Conservation (phyloP, 2,888 invertebrate genomes). For the Gari tellinella region DNA sequence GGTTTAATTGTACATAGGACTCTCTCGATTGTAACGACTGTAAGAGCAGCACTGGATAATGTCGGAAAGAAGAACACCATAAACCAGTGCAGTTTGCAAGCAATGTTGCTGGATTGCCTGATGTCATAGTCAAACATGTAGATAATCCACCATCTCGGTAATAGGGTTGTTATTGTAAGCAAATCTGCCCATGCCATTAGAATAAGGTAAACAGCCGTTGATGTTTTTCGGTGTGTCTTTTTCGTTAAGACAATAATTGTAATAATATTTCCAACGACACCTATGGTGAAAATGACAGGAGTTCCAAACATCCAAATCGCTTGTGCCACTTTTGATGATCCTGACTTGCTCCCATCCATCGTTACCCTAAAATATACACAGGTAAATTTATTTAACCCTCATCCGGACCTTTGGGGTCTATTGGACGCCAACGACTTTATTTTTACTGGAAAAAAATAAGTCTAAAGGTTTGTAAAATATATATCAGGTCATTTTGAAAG, state of each 20-base stretch:
- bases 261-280: conserved; percentile 4
- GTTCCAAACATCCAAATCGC: conserved; percentile 17
- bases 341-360: conserved; percentile 11
- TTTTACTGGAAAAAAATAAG: too few species aligned
- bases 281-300: conserved; percentile 6
- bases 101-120: neutral
- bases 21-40: conserved; percentile 2
- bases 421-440: too few species aligned
- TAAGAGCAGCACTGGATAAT: neutral
- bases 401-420: too few species aligned
- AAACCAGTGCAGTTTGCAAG: conserved; percentile 11
- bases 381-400: too few species aligned
- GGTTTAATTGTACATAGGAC: conserved; percentile 4
- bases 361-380: too few species aligned
- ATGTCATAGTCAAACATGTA: conserved; percentile 12
- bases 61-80: neutral
- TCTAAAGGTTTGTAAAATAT: too few species aligned
- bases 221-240: neutral
- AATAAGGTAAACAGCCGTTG: conserved; percentile 10
- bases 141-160: conserved; percentile 15
- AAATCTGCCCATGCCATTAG: neutral
- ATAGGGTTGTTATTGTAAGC: neutral
- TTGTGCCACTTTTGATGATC: conserved; percentile 3
- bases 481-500: too few species aligned
- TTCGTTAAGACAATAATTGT: too few species aligned